Evolutionary conservation across 2,888 invertebrate genomes (phyloP), one percentile per base, ranked within the genome.

Genomic region (Lydus trimaculatus): DNA sequence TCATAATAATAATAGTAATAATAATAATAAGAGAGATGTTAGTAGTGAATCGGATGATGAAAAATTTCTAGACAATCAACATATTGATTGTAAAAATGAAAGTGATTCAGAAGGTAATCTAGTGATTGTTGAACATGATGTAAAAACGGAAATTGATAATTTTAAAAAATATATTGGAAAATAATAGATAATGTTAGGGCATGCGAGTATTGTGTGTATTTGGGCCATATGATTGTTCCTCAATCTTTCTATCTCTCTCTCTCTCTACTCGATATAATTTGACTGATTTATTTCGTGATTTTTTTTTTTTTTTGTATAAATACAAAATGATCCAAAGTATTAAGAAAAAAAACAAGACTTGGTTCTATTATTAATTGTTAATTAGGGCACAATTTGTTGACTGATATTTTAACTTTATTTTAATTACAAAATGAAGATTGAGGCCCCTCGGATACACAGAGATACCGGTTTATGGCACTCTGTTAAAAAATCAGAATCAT

Each of bases 1-100:
- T 17, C 66, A 31, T 28, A 61, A 65, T 31, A 52, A 31, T 13
- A 65, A 70, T 31, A 67, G 62, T 31, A 70, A 62, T 61, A 60
- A 23, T 23, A 68, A 67, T 11, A 43, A 31, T 25, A 73, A 73
- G 31, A 60, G 39, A n/a, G 66, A 66, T 62, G 36, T 58, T 31
- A 28, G 39, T 3, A 68, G 60, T n/a, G 39, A 56, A 8, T 63
- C 58, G 20, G 62, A 59, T 28, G 63, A 63, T 13, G 65, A 65
- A 48, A 58, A 31, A 43, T 28, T n/a, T 17, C 48, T 39, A 39
- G 61, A 66, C 71, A 66, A 62, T 62, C 65, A 66, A 61, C 39
- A 67, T 60, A 58, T 65, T 20, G 67, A 65, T 52, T 71, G 69
- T 31, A 36, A 39, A 6, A 36, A 43, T 5, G 62, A 43, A 8